Evolutionary conservation across 2,888 invertebrate genomes (phyloP).

Genomic region (Cacoxenus indagator): DNA sequence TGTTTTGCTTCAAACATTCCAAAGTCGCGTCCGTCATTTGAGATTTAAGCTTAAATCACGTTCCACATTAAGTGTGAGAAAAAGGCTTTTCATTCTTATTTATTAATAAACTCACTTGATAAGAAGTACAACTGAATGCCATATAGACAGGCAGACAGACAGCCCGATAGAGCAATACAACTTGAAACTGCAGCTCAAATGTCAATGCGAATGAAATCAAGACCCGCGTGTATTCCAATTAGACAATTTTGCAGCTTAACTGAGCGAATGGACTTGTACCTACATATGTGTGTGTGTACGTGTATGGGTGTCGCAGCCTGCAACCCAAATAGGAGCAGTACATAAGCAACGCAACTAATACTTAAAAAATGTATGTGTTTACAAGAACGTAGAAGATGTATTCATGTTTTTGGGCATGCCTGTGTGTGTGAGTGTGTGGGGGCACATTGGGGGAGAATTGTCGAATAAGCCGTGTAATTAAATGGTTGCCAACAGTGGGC

Average conservation of each 20-base stretch:
- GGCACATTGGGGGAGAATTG: not conserved
- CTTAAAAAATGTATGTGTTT: not conserved
- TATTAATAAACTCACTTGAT: not conserved
- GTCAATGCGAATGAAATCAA: not conserved
- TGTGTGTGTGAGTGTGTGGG: not conserved
- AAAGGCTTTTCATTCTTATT: not conserved
- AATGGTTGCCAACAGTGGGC: not conserved
- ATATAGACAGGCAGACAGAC: not conserved
- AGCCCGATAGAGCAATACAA: not conserved
- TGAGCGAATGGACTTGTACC: not conserved
- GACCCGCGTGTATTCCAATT: constrained; percentile 1
- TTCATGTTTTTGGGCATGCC: not conserved
- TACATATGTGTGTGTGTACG: not conserved
- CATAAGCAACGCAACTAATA: not conserved
- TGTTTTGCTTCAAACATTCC: no score
- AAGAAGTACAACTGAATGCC: not conserved
- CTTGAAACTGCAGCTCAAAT: not conserved
- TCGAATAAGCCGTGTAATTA: not conserved
- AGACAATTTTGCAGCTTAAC: not conserved
- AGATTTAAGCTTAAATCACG: no score
- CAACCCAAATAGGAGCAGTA: not conserved
- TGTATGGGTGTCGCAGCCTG: not conserved
- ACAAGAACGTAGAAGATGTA: not conserved
- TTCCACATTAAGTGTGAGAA: constrained; percentile 10
- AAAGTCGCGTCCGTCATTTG: no score